Base-by-base conservation (phyloP, 1,140 invertebrate species). In the Halotydeus destructor region DNA sequence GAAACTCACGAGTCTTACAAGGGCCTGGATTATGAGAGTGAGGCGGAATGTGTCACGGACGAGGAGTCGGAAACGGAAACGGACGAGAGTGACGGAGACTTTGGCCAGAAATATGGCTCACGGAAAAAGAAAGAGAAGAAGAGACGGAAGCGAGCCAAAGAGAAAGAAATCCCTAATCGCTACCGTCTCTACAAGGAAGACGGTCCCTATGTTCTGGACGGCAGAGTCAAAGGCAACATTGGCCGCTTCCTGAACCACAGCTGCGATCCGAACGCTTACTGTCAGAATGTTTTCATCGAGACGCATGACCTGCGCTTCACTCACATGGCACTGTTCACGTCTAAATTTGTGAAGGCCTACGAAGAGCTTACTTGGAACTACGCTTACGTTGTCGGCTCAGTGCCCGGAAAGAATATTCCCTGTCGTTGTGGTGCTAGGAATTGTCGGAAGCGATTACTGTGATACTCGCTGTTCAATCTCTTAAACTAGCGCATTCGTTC, bases 191-290 rank as follows among this genome's bases (percentile, higher is more conserved):
- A n/a, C n/a, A n/a, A n/a, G n/a, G n/a, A n/a, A n/a, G n/a, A n/a
- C n/a, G n/a, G n/a, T n/a, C n/a, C 39, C 9, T 45, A 40, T 42
- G 27, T 81, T 1, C 75, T 93, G 2, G 86, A 93, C 64, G 83
- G 83, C 2, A 76, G 76, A 2, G 60, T 66, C 48, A 74, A 76
- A 54, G 86, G 86, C 9, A 93, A 93, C 61, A 68, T 86, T 0
- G 78, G 84, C 1, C 84, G 89, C 59, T 93, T 93, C 58, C 85
- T 94, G 11, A 94, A 96, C 64, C 86, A 93, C 59, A 88, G 82
- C 0, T 94, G 88, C 62, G 78, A 86, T 53, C 86, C 89, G 0
- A 96, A 94, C 62, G 58, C 86, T n/a, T 76, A 72, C 0, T 82
- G 93, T 5, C 91, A 77, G 63, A 78, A 78, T 1, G 83, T 89